Evolutionary conservation across 2,888 invertebrate genomes (phyloP), one percentile per base, ranked within the genome.

Genomic region (Metopia argyrocephala): DNA sequence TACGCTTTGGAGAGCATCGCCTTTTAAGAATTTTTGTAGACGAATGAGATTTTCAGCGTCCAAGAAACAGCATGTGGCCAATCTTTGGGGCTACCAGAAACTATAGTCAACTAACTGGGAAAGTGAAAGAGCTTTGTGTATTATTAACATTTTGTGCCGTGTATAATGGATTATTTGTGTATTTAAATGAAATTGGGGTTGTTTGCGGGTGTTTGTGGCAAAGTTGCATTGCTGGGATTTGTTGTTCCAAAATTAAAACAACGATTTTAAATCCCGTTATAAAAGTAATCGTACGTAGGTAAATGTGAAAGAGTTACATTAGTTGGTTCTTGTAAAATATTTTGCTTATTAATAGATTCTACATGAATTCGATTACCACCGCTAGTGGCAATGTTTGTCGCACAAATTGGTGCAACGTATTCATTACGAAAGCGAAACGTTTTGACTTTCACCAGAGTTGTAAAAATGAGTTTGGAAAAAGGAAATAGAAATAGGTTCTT

Each of bases 31-130:
- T 23, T 50, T 70, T 59, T 70, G 61, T 15, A 69, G 57, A 28
- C 69, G 69, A 54, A 69, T 69, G 46, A 59, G 56, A 38, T 71
- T 71, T 48, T 48, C 64, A 25, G 64, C 64, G 25, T 64, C n/a
- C 5, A 25, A 48, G 27, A 64, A 48, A 27, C 46, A 23, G 18
- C 57, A 69, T 15, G 54, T 54, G 38, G 68, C 68, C 66, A 68
- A 5, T 54, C 66, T 68, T 68, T 54, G 31, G 66, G 66, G 18
- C 54, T 31, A 21, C 68, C 68, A 68, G 56, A 54, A 12, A 68
- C 54, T 54, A 38, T 27, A 5, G 69, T 56, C 56, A 69, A 27
- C 57, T 69, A n/a, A n/a, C n/a, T n/a, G n/a, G n/a, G n/a, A n/a
- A n/a, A n/a, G n/a, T n/a, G n/a, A n/a, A 38, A 45, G 38, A 21